Percentiles rank a stretch among this genome's conserved stretches.
Conservation (phyloP, 2,797 vertebrate genomes). For the Mus minutoides region DNA sequence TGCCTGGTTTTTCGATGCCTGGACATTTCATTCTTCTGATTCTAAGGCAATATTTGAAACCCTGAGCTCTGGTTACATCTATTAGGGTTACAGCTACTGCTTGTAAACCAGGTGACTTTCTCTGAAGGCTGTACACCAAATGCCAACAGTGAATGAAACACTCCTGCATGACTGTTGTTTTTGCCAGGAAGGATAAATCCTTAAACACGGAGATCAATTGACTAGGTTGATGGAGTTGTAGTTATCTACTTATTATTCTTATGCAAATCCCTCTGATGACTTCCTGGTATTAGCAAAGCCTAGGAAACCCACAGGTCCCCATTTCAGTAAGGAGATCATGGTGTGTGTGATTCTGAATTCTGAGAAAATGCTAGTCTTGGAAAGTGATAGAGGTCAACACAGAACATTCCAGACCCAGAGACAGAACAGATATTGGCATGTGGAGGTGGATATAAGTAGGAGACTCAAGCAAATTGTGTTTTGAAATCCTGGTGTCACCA, state of each 20-base stretch:
- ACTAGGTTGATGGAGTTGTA: background rate
- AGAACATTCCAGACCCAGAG: constrained; percentile 42
- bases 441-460: constrained; percentile 16
- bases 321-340: background rate
- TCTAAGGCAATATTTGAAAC: background rate
- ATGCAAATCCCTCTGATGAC: background rate
- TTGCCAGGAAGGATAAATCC: background rate
- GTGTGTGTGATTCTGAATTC: background rate
- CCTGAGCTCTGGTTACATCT: background rate
- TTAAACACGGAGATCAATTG: background rate
- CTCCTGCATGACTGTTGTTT: background rate
- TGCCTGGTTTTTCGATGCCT: background rate
- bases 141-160: background rate
- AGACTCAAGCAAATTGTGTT: constrained; percentile 22
- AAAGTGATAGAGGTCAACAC: background rate
- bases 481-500: background rate
- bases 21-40: background rate
- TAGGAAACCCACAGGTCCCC: background rate
- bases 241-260: background rate
- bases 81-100: background rate
- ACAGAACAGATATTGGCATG: constrained; percentile 30
- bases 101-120: background rate
- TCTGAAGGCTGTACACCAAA: constrained; percentile 8
- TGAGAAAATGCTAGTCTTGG: constrained; percentile 6
- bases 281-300: background rate